Evolutionary conservation across 2,797 vertebrate species (phyloP), one percentile per base, ranked within the genome.

Genomic region (Lutjanus campechanus): DNA sequence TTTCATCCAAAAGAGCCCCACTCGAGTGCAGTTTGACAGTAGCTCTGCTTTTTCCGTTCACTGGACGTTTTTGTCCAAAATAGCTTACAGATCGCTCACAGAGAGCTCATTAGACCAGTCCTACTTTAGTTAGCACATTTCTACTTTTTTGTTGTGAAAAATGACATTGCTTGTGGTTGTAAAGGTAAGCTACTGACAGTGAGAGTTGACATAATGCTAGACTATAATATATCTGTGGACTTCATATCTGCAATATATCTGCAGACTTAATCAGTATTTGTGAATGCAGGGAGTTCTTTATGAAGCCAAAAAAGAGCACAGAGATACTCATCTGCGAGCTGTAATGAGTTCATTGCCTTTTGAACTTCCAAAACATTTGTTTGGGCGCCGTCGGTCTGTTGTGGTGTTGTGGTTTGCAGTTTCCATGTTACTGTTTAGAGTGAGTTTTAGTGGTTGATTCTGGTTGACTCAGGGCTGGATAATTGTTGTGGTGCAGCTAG

Each of bases 381-480:
- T 47, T 73, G 51, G 40, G 44, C 44, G 53, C 20, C 40, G 41
- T 65, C 17, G 20, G 40, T 53, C 19, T 77, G 65, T 56, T 77
- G 76, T 66, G 49, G 44, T 20, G 50, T 1, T 4, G 71, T 60
- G 60, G 67, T 73, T 79, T 63, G 62, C 53, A 25, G 59, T 81
- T 78, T 69, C 56, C 62, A 53, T 75, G 63, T 79, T 40, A 43
- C 17, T 69, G 60, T 82, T 79, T 62, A 50, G 19, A 78, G 41
- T 47, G 55, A 67, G 36, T 46, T 74, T 84, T 67, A 25, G 55
- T 63, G 55, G 75, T 47, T 82, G 60, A 73, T 41, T 85, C n/a
- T 60, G 77, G 55, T 54, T 76, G 54, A 83, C 62, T 76, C 22
- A 11, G 43, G 55, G 11, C 40, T 54, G 46, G 49, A 36, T 71